phyloP scores from a whole-genome alignment of 1,140 invertebrate genomes.

The Trachelipus rathkii region DNA sequence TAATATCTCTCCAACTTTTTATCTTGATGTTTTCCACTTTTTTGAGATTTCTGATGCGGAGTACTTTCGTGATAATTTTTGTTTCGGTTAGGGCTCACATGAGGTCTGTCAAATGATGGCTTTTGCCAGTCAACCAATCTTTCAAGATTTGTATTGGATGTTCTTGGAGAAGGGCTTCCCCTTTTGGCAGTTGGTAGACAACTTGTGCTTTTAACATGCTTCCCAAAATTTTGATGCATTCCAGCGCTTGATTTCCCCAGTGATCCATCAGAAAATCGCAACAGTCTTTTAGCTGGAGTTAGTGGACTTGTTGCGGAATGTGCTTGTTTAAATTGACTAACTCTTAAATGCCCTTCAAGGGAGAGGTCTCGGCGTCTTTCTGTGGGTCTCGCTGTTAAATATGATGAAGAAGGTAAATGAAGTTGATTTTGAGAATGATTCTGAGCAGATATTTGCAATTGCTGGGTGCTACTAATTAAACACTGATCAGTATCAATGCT shows the following conservation, averaged over 20 bases:
- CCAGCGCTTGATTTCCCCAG: background rate
- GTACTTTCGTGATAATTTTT: conserved; percentile 6
- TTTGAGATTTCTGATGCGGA: background rate
- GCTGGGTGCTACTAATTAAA: background rate
- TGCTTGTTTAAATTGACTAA: conserved; percentile 22
- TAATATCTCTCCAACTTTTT: conserved; percentile 8
- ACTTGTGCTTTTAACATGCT: conserved; percentile 23
- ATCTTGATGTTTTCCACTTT: conserved; percentile 2
- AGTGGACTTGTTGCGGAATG: conserved; percentile 26
- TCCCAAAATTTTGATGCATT: background rate
- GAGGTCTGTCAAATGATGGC: conserved; percentile 24
- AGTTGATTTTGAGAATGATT: conserved; percentile 2
- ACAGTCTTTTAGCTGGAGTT: conserved; percentile 3
- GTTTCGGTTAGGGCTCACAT: conserved; percentile 22
- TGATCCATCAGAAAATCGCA: conserved; percentile 23
- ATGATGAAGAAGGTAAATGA: background rate
- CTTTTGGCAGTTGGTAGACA: conserved; percentile 17
- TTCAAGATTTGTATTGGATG: conserved; percentile 21
- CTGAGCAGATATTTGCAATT: background rate
- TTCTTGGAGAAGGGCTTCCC: conserved; percentile 14
- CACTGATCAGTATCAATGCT: background rate
- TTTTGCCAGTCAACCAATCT: conserved; percentile 16
- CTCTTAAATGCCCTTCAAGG: conserved; percentile 20
- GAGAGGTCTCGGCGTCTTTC: conserved; percentile 17
- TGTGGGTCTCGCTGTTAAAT: background rate